Conservation (phyloP, 37 sponge, comb jelly and placozoan genomes). For the Halisarca cf. caerulea region DNA sequence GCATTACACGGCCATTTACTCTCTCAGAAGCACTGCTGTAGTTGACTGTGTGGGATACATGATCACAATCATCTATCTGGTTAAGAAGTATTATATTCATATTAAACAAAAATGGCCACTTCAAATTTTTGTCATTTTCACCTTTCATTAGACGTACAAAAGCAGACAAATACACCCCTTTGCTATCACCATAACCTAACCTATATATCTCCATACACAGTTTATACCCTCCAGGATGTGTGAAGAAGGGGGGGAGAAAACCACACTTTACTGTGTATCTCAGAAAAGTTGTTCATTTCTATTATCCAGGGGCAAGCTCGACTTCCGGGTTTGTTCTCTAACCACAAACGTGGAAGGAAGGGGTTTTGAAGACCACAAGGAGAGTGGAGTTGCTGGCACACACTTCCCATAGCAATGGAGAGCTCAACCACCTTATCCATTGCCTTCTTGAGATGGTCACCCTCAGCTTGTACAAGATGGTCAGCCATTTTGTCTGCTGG, state of each 20-base stretch:
- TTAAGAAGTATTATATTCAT: not conserved
- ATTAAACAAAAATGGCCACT: not conserved
- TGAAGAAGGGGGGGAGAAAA: not conserved
- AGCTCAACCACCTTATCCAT: constrained; percentile 18
- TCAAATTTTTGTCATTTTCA: not conserved
- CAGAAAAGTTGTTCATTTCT: not conserved
- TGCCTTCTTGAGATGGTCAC: not conserved
- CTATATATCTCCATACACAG: not conserved
- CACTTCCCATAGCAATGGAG: not conserved
- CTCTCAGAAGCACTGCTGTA: not conserved
- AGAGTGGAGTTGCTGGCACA: not conserved
- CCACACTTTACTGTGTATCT: too few species aligned
- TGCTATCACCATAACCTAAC: not conserved
- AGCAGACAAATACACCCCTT: not conserved
- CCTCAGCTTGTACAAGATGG: not conserved
- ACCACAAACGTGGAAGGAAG: not conserved
- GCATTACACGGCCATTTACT: not conserved
- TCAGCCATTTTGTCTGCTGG: not conserved
- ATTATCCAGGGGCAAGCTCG: not conserved
- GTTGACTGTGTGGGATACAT: not conserved
- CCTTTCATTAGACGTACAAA: not conserved
- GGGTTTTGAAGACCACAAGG: not conserved
- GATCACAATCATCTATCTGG: not conserved
- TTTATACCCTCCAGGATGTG: not conserved
- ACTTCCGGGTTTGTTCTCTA: not conserved